Percentiles rank a stretch among this genome's conserved stretches.
These are phyloP conservation scores for Gryon sp. DNA, from an alignment of 1,140 invertebrate genomes.

Conservation along the genomic window DNA sequence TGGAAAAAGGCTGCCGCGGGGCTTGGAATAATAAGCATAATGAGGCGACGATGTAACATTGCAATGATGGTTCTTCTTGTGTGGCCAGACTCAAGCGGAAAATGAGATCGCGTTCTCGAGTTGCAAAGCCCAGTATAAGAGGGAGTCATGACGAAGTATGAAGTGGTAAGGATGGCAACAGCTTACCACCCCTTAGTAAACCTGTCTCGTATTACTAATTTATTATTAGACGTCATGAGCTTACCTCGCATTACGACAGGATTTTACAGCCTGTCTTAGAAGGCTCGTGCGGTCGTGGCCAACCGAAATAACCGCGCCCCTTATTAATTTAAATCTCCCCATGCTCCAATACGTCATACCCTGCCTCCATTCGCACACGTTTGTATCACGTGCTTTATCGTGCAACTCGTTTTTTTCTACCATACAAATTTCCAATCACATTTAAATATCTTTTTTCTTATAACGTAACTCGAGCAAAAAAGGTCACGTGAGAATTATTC, in stretches of 20 bases:
- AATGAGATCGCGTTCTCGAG: slow-evolving; percentile 64
- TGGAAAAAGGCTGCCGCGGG: slow-evolving; percentile 7
- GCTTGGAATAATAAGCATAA: slow-evolving; percentile 55
- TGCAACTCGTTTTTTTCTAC: slow-evolving; percentile 20
- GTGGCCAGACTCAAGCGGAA: slow-evolving; percentile 59
- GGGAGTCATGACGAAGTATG: slow-evolving; percentile 41
- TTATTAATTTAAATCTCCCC: slow-evolving; percentile 60
- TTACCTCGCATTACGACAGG: slow-evolving; percentile 62
- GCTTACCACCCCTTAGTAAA: slow-evolving; percentile 68
- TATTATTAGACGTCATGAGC: slow-evolving; percentile 71
- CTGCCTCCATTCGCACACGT: background rate
- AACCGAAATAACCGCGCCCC: slow-evolving; percentile 57
- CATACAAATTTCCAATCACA: slow-evolving; percentile 52
- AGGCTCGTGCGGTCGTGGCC: slow-evolving; percentile 44
- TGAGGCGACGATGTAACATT: slow-evolving; percentile 48
- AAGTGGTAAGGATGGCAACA: slow-evolving; percentile 60
- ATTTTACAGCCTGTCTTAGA: slow-evolving; percentile 61
- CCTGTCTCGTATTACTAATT: slow-evolving; percentile 74
- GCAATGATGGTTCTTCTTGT: slow-evolving; percentile 42
- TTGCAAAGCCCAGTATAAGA: slow-evolving; percentile 65
- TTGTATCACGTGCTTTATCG: background rate
- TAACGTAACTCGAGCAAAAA: slow-evolving; percentile 19
- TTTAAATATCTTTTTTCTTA: slow-evolving; percentile 36
- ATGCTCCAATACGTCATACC: background rate
- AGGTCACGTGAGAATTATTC: slow-evolving; percentile 8